Conservation (phyloP, 1,140 invertebrate genomes). For the Pomacea maculata region DNA sequence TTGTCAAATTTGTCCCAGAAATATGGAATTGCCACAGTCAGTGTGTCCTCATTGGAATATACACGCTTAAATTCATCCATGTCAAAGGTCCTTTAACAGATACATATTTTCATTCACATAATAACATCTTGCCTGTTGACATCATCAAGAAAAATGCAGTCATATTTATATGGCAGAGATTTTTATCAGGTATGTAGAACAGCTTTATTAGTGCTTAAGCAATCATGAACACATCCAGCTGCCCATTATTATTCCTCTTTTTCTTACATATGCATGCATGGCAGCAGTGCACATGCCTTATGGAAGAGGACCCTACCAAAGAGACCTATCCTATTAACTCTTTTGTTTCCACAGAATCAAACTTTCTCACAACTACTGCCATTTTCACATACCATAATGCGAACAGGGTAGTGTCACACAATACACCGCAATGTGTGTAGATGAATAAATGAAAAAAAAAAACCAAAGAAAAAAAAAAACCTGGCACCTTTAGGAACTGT, state of each 20-base stretch:
- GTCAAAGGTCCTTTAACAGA: constrained; percentile 79
- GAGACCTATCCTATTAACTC: too few species aligned
- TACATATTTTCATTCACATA: constrained; percentile 15
- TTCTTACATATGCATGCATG: constrained; percentile 14
- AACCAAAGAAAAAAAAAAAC: too few species aligned
- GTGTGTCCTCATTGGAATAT: constrained; percentile 96
- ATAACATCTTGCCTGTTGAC: background rate
- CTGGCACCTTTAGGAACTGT: too few species aligned
- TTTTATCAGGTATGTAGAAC: too few species aligned
- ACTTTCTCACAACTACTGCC: too few species aligned
- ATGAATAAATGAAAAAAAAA: too few species aligned
- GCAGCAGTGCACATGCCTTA: constrained; percentile 12
- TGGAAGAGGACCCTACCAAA: background rate
- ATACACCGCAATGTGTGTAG: too few species aligned
- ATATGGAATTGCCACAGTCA: constrained; percentile 89
- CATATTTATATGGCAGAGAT: background rate
- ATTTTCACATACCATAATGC: too few species aligned
- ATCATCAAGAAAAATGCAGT: background rate
- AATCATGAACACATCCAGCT: too few species aligned
- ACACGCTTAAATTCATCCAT: constrained; percentile 97
- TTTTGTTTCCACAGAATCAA: too few species aligned
- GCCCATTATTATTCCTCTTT: constrained; percentile 1
- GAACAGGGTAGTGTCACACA: too few species aligned
- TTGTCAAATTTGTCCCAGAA: constrained; percentile 99
- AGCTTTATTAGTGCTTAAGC: too few species aligned